phyloP scores from a whole-genome alignment of 2,888 invertebrate species.

The Thyatira batis region DNA sequence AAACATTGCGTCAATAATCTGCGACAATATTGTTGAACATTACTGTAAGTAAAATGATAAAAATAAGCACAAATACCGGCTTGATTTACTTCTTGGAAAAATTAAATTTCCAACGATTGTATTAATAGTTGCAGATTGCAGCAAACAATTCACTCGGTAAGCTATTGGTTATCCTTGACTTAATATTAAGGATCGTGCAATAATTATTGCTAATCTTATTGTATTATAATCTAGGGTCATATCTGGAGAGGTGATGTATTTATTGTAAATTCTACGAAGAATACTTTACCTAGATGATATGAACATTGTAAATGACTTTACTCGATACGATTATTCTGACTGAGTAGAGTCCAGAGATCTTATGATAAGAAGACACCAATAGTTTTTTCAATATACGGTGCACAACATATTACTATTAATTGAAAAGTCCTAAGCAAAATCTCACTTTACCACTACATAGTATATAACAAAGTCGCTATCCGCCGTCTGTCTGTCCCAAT shows the following conservation, averaged over 20 bases:
- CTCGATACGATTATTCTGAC: too few relatives aligned
- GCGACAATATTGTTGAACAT: neutral
- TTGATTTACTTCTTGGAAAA: neutral
- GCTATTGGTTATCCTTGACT: constrained; percentile 29
- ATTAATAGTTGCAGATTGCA: too few relatives aligned
- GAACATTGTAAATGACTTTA: too few relatives aligned
- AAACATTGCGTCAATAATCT: neutral
- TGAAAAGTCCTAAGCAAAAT: too few relatives aligned
- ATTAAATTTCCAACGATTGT: neutral
- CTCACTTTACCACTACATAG: too few relatives aligned
- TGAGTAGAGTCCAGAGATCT: too few relatives aligned
- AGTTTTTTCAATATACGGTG: too few relatives aligned
- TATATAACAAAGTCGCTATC: too few relatives aligned
- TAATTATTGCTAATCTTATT: constrained; percentile 24
- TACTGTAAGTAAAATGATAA: neutral
- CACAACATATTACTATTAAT: too few relatives aligned
- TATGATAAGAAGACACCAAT: too few relatives aligned
- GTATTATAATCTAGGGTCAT: constrained; percentile 14
- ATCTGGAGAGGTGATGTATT: neutral
- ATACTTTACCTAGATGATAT: neutral
- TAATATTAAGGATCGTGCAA: constrained; percentile 25
- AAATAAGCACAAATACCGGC: neutral
- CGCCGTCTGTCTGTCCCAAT: too few relatives aligned
- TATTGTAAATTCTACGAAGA: neutral
- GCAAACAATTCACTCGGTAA: constrained; percentile 19